Percentiles rank a stretch among this genome's conserved stretches.
Conservation (phyloP, 37 sponge, comb jelly and placozoan species). For the Halichondria panicea region DNA sequence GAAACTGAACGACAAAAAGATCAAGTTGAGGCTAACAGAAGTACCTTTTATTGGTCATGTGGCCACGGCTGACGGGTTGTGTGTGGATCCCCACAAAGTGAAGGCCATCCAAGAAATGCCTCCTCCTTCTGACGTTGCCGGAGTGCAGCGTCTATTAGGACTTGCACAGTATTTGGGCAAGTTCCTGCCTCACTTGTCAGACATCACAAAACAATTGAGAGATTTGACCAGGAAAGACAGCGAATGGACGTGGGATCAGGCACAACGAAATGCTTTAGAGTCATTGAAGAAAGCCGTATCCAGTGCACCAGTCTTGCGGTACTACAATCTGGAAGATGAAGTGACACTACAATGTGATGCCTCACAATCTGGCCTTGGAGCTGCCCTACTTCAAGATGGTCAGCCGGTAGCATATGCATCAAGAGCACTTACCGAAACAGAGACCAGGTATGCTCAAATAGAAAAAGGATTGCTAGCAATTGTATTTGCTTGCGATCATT, state of each 20-base stretch:
- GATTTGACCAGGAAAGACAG: conserved; percentile 6
- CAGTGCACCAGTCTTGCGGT: conserved; percentile 25
- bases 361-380: conserved; percentile 33
- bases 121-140: conserved; percentile 37
- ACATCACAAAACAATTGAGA: conserved; percentile 36
- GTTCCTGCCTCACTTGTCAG: conserved; percentile 58
- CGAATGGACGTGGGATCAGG: conserved; percentile 18
- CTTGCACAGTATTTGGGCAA: conserved; percentile 46
- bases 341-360: conserved; percentile 36
- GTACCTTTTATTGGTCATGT: conserved; percentile 47
- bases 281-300: conserved; percentile 23
- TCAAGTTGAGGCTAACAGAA: conserved; percentile 7
- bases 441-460: conserved; percentile 48
- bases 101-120: conserved; percentile 61
- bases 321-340: conserved; percentile 22
- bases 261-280: conserved; percentile 9
- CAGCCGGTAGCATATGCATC: conserved; percentile 35
- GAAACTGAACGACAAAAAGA: conserved; percentile 22
- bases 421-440: conserved; percentile 17
- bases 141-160: conserved; percentile 44
- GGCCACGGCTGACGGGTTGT: conserved; percentile 33
- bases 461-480: conserved; percentile 61
- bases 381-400: conserved; percentile 18
- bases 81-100: conserved; percentile 52
- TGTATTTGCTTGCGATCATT: conserved; percentile 53